Base-by-base conservation (phyloP, 2,113 vertebrate species). In the Pseudorectes ferrugineus region DNA sequence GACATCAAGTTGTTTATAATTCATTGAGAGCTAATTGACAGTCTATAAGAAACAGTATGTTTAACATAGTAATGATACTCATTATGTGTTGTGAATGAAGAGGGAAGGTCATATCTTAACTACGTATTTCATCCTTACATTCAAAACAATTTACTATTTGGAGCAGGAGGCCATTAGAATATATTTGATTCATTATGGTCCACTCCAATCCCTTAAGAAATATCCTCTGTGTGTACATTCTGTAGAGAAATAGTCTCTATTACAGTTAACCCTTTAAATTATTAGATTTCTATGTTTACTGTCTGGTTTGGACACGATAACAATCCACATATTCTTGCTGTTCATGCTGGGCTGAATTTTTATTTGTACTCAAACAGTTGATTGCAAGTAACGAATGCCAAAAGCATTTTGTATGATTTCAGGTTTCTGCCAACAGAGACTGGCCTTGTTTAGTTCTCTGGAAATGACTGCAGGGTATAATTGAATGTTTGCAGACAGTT, bases 361-460 rank as follows among this genome's bases (percentile, higher is more conserved):
- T 31, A 45, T 95, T 93, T 92, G 52, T 84, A 33, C 31, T 94
- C 76, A 46, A 73, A 49, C 35, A 85, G 76, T 55, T 80, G 63
- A 92, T 88, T 88, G 77, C 55, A 85, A 96, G 82, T 46, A 96
- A 84, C 31, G 3, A 92, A 91, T 84, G 90, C 95, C 92, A 95
- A 92, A 95, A 96, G 68, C 87, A 88, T 92, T 96, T 95, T 94
- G 67, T 91, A 88, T 95, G 88, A 92, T 93, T 95, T 94, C 72
- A 88, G 77, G 65, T 96, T 93, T 90, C 91, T 96, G 94, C 96
- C 95, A 94, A 36, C 33, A 61, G 84, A 80, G 87, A 57, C 84
- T 96, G 92, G 92, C 96, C 96, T 92, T 95, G 83, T 96, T 96
- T 96, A 95, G 93, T 77, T 93, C 91, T 91, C 94, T 95, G 95